Evolutionary conservation across 2,113 vertebrate species (phyloP).

Genomic region (Hypanus sabinus): DNA sequence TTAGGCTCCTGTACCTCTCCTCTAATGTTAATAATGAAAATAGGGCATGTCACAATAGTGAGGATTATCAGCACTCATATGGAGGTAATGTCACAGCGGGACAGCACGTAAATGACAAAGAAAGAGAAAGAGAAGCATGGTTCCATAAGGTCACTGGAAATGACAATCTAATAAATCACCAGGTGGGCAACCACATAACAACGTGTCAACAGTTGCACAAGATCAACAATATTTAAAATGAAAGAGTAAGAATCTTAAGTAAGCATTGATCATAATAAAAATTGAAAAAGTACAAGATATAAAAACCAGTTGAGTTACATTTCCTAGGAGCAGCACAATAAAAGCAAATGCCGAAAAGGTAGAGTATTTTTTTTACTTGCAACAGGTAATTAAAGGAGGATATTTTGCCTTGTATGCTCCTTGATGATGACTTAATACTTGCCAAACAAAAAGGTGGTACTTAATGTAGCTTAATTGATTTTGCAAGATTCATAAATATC

Average conservation of each 20-base stretch:
- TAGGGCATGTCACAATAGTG: too few species aligned
- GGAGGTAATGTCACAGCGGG: not conserved
- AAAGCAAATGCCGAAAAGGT: too few species aligned
- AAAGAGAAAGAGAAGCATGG: not conserved
- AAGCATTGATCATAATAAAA: too few species aligned
- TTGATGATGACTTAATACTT: not conserved
- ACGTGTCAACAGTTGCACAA: not conserved
- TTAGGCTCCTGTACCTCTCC: too few species aligned
- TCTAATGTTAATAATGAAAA: too few species aligned
- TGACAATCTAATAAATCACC: not conserved
- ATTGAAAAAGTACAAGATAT: too few species aligned
- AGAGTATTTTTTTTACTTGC: too few species aligned
- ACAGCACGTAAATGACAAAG: not conserved
- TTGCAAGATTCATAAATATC: too few species aligned
- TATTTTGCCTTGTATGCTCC: not conserved
- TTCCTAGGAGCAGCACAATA: too few species aligned
- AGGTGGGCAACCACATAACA: not conserved
- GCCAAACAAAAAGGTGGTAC: not conserved
- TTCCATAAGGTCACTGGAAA: not conserved
- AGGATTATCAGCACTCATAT: not conserved
- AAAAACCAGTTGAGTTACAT: too few species aligned
- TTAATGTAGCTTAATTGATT: not conserved
- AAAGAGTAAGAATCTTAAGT: too few species aligned
- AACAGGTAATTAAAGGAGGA: too few species aligned
- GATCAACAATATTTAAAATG: not conserved